phyloP scores from a whole-genome alignment of 2,113 vertebrate species.

The Pachyramphus minor region DNA sequence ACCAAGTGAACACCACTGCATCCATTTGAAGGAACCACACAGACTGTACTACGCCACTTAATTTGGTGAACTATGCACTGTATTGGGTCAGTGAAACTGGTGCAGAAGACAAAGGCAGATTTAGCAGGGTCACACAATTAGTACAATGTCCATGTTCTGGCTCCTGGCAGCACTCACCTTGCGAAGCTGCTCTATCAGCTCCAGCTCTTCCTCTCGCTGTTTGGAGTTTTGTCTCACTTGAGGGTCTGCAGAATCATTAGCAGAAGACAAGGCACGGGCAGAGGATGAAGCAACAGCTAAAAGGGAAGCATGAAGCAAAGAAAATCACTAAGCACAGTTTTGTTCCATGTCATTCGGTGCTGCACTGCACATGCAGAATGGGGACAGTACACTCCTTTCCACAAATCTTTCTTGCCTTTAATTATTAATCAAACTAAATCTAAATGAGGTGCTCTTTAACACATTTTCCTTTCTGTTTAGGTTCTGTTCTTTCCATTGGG shows the following conservation, averaged over 20 bases:
- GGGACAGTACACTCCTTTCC: background rate
- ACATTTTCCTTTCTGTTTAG: background rate
- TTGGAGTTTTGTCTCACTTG: constrained; percentile 61
- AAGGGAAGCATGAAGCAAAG: background rate
- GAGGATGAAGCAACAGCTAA: constrained; percentile 61
- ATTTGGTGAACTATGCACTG: background rate
- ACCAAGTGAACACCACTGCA: background rate
- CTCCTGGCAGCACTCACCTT: constrained; percentile 75
- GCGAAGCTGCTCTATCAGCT: constrained; percentile 86
- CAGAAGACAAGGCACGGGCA: constrained; percentile 41
- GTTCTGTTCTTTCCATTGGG: background rate
- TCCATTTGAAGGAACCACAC: background rate
- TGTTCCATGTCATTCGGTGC: background rate
- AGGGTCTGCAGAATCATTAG: constrained; percentile 54
- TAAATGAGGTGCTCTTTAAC: background rate
- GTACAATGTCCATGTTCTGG: fast-evolving
- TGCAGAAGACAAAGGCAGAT: background rate
- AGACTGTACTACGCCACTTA: background rate
- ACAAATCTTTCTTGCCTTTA: background rate
- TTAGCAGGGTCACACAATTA: background rate
- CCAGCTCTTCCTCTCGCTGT: constrained; percentile 75
- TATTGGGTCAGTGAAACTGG: background rate
- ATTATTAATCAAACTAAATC: background rate
- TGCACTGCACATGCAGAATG: background rate
- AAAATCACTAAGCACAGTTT: background rate